Base-by-base conservation (phyloP, 2,888 invertebrate genomes). In the Rhagium mordax region DNA sequence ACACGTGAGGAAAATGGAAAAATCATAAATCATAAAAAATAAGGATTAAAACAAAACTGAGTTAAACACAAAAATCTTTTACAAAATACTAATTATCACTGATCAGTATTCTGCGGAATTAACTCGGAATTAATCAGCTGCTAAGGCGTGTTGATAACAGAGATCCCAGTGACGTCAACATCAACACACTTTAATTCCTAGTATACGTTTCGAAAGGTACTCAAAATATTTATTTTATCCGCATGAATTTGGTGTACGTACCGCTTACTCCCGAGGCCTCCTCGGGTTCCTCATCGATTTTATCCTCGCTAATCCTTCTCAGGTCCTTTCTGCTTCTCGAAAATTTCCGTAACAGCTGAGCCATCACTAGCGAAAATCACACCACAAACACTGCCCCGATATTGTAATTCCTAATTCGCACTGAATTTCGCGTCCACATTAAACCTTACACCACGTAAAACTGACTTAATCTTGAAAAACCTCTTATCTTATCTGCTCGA, bases 271-370 rank as follows among this genome's bases (percentile, higher is more conserved):
- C 41, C n/a, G 41, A 41, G 27, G 70, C 21, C 10, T 15, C 67
- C 24, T 48, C 71, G 7, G 64, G 71, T n/a, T 70, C 75, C 62
- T 71, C 74, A 3, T 70, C 74, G 66, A 81, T 75, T n/a, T 62
- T 74, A n/a, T 80, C 81, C 33, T 49, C 79, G 10, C 68, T 72
- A 7, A 71, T 71, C 29, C 78, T 75, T 51, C 70, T 64, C 20
- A 81, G 68, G 62, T 79, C 75, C 57, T 60, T 79, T 33, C 74
- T 74, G 70, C 81, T 80, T 29, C 78, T 68, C 6, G 82, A 82
- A 20, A 82, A 59, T 57, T 77, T 78, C 51, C 82, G 70, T 8
- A 82, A 57, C 15, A 82, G 65, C 7, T 73, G 33, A 1, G 81
- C 77, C 81, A 82, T 82, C 15, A 7, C 41, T 10, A 18, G 51